Base-by-base conservation (phyloP, 1,140 invertebrate species). In the Antheraea pernyi region DNA sequence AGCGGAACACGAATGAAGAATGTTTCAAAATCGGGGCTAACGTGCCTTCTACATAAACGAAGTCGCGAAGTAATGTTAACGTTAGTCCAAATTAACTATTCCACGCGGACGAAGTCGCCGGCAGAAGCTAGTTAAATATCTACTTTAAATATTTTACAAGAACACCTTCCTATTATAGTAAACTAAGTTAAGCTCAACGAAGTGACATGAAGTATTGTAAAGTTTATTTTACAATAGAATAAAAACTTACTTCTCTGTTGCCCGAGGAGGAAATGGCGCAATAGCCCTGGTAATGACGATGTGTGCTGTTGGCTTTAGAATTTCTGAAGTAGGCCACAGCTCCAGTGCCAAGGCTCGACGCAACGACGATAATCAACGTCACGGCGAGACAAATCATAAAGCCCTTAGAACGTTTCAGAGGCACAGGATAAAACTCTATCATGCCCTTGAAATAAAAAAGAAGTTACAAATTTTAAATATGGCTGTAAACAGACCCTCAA, bases 251-350 rank as follows among this genome's bases (percentile, higher is more conserved):
- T 19, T 6, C 46, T n/a, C 13, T 53, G 9, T 85, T 83, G 69
- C 80, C 89, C 59, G 94, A 92, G 63, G 95, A 95, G 0, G 95
- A 95, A 68, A 96, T 95, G 67, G 94, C 95, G 81, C 95, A 96
- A 91, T 94, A 95, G 22, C 95, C 95, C 59, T 94, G 94, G 80
- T 94, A 95, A 66, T 93, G 22, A 30, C 22, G 93, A 10, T 37
- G 65, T 7, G 94, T 93, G 81, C 94, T 89, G 86, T 95, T 93
- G 46, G 93, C 89, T 42, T 94, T 94, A 2, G 95, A 91, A 84
- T 96, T 96, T 68, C 96, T 94, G n/a, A 94, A 94, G 88, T 97
- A 97, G 22, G 98, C 91, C 78, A 96, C 95, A 58, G 96, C 93
- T 16, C 97, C 97, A 30, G 95, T 95, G 65, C 96, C 93, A 39